Percentiles rank a stretch among this genome's conserved stretches.
phyloP scores from a whole-genome alignment of 2,797 vertebrate species.

The Phoxinus dragarum region DNA sequence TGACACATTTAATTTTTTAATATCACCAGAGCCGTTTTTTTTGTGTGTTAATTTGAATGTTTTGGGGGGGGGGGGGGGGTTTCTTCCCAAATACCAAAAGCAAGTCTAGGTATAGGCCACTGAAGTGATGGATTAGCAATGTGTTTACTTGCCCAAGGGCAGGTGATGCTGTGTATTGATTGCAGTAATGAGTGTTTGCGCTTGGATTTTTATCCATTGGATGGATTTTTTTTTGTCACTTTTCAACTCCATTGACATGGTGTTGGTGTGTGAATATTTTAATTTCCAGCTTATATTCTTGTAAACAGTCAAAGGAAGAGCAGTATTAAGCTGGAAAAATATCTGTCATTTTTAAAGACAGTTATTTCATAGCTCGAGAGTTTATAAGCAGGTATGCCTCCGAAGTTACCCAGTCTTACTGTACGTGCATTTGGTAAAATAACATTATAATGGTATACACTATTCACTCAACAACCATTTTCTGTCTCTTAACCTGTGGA shows the following conservation, averaged over 20 bases:
- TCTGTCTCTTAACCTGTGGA: not conserved
- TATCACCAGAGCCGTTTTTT: not conserved
- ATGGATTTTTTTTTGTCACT: not conserved
- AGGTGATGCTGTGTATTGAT: not conserved
- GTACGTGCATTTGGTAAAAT: not conserved
- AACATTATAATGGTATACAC: not conserved
- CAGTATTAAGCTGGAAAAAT: too few relatives aligned
- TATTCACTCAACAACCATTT: not conserved
- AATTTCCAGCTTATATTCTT: slow-evolving; percentile 65
- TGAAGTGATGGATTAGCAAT: slow-evolving; percentile 6
- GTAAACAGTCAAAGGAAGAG: not conserved
- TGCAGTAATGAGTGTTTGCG: not conserved
- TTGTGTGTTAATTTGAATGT: slow-evolving; percentile 1
- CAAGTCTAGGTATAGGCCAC: not conserved
- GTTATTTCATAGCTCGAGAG: too few relatives aligned
- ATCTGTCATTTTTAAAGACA: too few relatives aligned
- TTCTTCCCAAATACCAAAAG: not conserved
- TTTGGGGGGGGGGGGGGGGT: not conserved
- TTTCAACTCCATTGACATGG: slow-evolving; percentile 41
- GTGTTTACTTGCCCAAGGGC: slow-evolving; percentile 14
- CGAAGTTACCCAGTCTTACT: not conserved
- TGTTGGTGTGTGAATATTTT: slow-evolving; percentile 49
- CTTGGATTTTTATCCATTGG: slow-evolving; percentile 38
- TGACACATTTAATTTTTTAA: not conserved
- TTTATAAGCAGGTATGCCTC: not conserved